Percentiles rank a stretch among this genome's conserved stretches.
Conservation (phyloP, 2,113 vertebrate species). For the Galeopterus variegatus region DNA sequence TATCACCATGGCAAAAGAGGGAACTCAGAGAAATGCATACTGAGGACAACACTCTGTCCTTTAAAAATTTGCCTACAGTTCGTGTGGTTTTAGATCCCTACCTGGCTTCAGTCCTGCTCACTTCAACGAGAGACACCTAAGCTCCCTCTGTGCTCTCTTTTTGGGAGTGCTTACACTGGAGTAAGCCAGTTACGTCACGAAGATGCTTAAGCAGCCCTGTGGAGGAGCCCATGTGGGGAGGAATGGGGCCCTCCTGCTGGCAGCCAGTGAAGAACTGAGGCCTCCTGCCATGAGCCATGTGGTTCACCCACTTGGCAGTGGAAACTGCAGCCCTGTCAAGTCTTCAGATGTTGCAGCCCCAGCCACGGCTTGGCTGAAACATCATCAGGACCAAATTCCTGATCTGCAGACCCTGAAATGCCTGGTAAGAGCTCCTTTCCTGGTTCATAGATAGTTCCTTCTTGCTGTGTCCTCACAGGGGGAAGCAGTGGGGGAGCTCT, state of each 20-base stretch:
- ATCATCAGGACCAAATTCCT: background rate
- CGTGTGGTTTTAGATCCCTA: too few relatives aligned
- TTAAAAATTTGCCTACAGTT: too few relatives aligned
- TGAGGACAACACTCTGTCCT: too few relatives aligned
- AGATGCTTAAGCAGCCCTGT: accelerated
- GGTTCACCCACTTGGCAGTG: accelerated
- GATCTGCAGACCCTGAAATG: background rate
- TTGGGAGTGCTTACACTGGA: accelerated
- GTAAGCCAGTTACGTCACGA: background rate
- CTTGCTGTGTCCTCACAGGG: too few relatives aligned
- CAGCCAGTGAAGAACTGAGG: background rate
- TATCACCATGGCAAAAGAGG: too few relatives aligned
- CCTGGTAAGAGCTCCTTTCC: too few relatives aligned
- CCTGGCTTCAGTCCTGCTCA: too few relatives aligned
- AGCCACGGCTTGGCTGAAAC: too few relatives aligned
- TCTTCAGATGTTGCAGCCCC: background rate
- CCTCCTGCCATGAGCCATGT: background rate
- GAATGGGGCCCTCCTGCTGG: background rate
- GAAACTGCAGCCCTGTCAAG: background rate
- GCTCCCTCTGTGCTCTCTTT: background rate
- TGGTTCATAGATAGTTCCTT: background rate
- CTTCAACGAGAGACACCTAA: too few relatives aligned
- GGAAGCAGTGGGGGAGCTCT: too few relatives aligned
- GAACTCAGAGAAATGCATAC: too few relatives aligned
- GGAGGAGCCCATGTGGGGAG: accelerated